Percentiles rank a stretch among this genome's conserved stretches.
These are phyloP conservation scores for Hypotaenidia philippensis DNA, from an alignment of 2,797 vertebrate genomes.

Conservation along the genomic window DNA sequence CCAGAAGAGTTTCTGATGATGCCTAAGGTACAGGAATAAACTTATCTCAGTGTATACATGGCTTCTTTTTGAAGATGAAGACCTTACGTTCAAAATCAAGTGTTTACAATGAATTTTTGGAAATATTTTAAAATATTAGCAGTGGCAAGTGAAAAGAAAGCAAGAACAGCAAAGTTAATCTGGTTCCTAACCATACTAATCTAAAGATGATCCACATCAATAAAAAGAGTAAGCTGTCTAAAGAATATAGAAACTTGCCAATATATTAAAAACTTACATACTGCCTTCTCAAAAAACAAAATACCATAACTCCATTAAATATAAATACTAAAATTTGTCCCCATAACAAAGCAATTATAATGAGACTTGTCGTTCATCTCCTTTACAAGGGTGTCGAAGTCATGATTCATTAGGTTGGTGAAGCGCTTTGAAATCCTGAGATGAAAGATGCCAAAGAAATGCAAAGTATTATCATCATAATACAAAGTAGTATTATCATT, in stretches of 20 bases:
- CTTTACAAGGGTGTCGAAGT: not conserved
- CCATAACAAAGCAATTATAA: not conserved
- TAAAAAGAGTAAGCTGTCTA: not conserved
- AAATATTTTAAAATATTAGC: not conserved
- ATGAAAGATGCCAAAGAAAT: constrained; percentile 6
- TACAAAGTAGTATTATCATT: not conserved
- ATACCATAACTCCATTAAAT: not conserved
- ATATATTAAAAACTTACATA: not conserved
- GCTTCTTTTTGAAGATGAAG: not conserved
- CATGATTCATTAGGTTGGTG: not conserved
- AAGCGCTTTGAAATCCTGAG: constrained; percentile 9
- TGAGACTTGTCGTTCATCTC: not conserved
- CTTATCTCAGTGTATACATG: accelerated
- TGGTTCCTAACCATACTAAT: not conserved
- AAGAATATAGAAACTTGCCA: not conserved
- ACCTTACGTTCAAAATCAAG: not conserved
- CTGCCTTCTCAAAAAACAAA: not conserved
- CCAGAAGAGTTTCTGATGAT: not conserved
- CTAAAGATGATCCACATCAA: not conserved
- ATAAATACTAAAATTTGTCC: not conserved
- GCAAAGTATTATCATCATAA: not conserved
- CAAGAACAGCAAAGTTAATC: not conserved
- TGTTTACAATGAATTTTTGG: not conserved
- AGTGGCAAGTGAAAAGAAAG: not conserved
- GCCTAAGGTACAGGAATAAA: not conserved